Percentiles rank a stretch among this genome's conserved stretches.
Conservation (phyloP, 53 echinoderm and acorn worm genomes). For the Holothuria scabra region DNA sequence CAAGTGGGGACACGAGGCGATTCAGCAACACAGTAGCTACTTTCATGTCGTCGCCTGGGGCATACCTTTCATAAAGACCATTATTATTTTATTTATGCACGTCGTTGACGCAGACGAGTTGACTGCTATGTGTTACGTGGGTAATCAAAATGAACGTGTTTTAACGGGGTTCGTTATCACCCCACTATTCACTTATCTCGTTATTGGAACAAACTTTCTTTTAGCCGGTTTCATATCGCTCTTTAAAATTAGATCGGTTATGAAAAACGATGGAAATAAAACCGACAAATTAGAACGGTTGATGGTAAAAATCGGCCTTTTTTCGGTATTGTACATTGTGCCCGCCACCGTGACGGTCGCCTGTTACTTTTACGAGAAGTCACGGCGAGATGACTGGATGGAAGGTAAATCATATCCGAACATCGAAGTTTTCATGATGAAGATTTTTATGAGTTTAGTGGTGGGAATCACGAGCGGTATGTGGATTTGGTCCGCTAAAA, state of each 20-base stretch:
- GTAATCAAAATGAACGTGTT: constrained; percentile 85
- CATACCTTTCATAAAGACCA: constrained; percentile 94
- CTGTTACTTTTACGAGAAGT: constrained; percentile 93
- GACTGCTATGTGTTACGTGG: constrained; percentile 97
- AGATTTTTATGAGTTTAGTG: constrained; percentile 96
- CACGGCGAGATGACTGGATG: constrained; percentile 73
- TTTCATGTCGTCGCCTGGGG: constrained; percentile 98
- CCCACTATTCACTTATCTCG: constrained; percentile 93
- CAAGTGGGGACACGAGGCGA: constrained; percentile 99
- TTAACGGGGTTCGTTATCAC: constrained; percentile 96
- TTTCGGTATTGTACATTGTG: constrained; percentile 96
- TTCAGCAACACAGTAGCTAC: constrained; percentile 95
- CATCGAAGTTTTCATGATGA: constrained; percentile 97
- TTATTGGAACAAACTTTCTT: constrained; percentile 85
- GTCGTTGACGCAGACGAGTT: constrained; percentile 99
- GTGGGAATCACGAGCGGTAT: constrained; percentile 98
- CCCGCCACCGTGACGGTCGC: constrained; percentile 96
- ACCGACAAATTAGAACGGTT: constrained; percentile 96
- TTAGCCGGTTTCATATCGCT: constrained; percentile 94
- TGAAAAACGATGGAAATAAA: constrained; percentile 98
- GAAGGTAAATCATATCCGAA: constrained; percentile 72
- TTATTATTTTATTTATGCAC: constrained; percentile 95
- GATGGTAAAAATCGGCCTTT: constrained; percentile 99
- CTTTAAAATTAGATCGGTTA: constrained; percentile 95
- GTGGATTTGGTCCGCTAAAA: constrained; percentile 99